Evolutionary conservation across 2,888 invertebrate species (phyloP).

Genomic region (Athrips mouffetella): DNA sequence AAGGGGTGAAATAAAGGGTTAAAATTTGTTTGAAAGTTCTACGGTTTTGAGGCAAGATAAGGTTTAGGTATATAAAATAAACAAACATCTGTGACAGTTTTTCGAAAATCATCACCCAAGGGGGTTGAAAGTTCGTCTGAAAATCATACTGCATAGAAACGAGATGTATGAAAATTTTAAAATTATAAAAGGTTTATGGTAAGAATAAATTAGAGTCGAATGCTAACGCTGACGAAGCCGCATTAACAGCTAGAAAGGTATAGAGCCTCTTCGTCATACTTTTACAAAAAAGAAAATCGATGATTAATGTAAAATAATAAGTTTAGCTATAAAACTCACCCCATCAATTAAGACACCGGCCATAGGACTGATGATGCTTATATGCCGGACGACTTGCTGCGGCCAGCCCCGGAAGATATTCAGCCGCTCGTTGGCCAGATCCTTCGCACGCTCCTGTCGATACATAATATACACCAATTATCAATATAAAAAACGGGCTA

Average conservation of each 20-base stretch:
- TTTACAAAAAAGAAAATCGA: not conserved
- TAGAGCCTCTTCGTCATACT: not conserved
- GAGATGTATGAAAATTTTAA: not conserved
- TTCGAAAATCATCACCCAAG: too few species aligned
- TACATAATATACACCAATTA: conserved; percentile 25
- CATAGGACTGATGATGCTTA: conserved; percentile 42
- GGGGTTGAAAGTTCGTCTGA: too few species aligned
- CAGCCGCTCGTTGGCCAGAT: conserved; percentile 23
- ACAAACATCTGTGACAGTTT: too few species aligned
- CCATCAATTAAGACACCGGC: conserved; percentile 41
- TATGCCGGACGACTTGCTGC: conserved; percentile 41
- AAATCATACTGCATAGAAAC: too few species aligned
- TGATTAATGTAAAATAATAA: not conserved
- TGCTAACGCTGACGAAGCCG: too few species aligned
- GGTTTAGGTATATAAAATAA: too few species aligned
- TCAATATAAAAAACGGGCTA: conserved; percentile 19
- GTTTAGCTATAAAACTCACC: conserved; percentile 31
- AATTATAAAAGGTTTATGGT: not conserved
- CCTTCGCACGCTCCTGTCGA: conserved; percentile 28
- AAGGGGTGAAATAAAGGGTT: too few species aligned
- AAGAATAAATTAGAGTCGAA: too few species aligned
- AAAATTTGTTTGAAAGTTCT: too few species aligned
- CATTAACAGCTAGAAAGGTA: not conserved
- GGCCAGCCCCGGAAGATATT: conserved; percentile 37
- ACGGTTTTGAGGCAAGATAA: too few species aligned